A percentile compares a stretch with the other conserved stretches of the same genome.
phyloP scores from a whole-genome alignment of 2,888 invertebrate genomes.

The Dasysyrphus albostriatus region DNA sequence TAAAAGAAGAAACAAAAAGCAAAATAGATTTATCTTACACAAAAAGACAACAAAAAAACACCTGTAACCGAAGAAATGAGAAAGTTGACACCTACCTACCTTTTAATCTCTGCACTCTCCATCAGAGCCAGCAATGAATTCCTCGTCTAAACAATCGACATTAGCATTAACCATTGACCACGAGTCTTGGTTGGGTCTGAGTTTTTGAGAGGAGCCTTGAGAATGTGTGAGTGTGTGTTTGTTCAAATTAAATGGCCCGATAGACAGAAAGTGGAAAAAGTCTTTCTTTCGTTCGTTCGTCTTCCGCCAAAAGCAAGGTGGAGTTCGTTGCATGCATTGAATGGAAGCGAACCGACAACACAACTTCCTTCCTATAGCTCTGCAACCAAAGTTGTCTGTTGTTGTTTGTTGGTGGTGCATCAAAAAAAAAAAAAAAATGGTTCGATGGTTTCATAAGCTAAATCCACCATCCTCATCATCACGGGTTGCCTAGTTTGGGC shows the following conservation, averaged over 20 bases:
- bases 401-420: slow-evolving; percentile 14
- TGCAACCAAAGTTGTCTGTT: background rate
- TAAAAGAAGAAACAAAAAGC: slow-evolving; percentile 2
- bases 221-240: background rate
- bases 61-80: slow-evolving; percentile 57
- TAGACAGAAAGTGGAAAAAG: slow-evolving; percentile 66
- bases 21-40: slow-evolving; percentile 52
- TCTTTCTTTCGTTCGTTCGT: slow-evolving; percentile 23
- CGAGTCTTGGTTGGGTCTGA: slow-evolving; percentile 6
- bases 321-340: slow-evolving; percentile 56
- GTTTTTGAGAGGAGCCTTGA: slow-evolving; percentile 2
- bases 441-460: slow-evolving; percentile 51
- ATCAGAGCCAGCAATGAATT: slow-evolving; percentile 45
- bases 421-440: background rate
- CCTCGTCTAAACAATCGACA: slow-evolving; percentile 65
- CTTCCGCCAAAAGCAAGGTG: slow-evolving; percentile 56
- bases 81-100: slow-evolving; percentile 74
- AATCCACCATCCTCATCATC: background rate
- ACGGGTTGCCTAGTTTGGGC: slow-evolving; percentile 50
- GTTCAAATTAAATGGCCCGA: slow-evolving; percentile 59
- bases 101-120: slow-evolving; percentile 61
- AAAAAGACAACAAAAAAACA: slow-evolving; percentile 35
- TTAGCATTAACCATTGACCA: slow-evolving; percentile 71
- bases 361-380: slow-evolving; percentile 45
- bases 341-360: background rate